A percentile compares a stretch with the other conserved stretches of the same genome.
phyloP scores from a whole-genome alignment of 2,797 vertebrate genomes.

The Chloroceryle amazona region DNA sequence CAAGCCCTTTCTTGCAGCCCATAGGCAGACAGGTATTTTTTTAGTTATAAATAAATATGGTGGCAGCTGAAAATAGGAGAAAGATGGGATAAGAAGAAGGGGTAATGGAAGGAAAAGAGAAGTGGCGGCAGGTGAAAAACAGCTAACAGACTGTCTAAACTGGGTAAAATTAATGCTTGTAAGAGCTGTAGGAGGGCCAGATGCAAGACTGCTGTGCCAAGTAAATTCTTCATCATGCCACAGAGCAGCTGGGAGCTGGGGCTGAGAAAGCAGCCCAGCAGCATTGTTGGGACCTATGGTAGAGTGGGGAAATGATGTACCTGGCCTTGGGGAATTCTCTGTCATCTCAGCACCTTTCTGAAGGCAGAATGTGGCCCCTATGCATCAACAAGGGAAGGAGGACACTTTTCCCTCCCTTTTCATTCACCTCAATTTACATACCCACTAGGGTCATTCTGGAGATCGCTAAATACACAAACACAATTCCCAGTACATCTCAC shows the following conservation, averaged over 20 bases:
- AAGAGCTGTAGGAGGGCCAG: not conserved
- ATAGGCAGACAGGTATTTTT: not conserved
- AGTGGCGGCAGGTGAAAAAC: not conserved
- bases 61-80: not conserved
- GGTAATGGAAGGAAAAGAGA: not conserved
- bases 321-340: not conserved
- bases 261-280: not conserved
- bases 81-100: not conserved
- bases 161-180: not conserved
- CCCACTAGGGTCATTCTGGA: slow-evolving; percentile 50
- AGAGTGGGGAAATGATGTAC: not conserved
- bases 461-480: slow-evolving; percentile 73
- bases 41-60: not conserved
- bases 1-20: not conserved
- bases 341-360: not conserved
- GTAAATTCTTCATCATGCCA: not conserved
- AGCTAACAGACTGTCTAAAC: not conserved
- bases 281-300: not conserved
- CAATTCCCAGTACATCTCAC: slow-evolving; percentile 52
- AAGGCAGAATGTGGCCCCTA: not conserved
- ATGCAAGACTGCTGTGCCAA: not conserved
- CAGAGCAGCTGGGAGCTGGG: fast-evolving
- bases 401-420: not conserved
- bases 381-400: not conserved
- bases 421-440: not conserved